These are phyloP conservation scores for Scrobipalpa atriplicella DNA, from an alignment of 2,888 invertebrate species.

Conservation along the genomic window DNA sequence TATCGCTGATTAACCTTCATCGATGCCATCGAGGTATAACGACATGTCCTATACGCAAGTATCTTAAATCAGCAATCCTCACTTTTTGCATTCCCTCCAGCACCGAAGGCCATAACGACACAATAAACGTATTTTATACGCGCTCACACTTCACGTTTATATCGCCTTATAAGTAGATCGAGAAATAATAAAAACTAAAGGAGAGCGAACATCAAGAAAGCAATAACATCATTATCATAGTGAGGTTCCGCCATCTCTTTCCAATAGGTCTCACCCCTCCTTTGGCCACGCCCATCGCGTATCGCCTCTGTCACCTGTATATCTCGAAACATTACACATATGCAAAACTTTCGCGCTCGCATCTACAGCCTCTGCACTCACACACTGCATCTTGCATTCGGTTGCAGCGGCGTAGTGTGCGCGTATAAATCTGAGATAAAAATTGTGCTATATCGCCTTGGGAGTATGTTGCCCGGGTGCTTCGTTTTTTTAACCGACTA, in stretches of 20 bases:
- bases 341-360: slow-evolving; percentile 80
- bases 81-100: slow-evolving; percentile 73
- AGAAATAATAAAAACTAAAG: slow-evolving; percentile 81
- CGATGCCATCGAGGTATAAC: slow-evolving; percentile 53
- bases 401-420: slow-evolving; percentile 49
- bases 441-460: slow-evolving; percentile 74
- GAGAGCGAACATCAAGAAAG: slow-evolving; percentile 80
- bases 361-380: slow-evolving; percentile 56
- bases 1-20: slow-evolving; percentile 65
- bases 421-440: slow-evolving; percentile 81
- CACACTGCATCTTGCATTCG: slow-evolving; percentile 41
- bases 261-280: slow-evolving; percentile 79
- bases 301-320: slow-evolving; percentile 81
- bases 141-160: slow-evolving; percentile 80
- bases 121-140: slow-evolving; percentile 80
- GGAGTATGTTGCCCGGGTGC: slow-evolving; percentile 48
- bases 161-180: slow-evolving; percentile 82
- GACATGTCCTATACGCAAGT: slow-evolving; percentile 55
- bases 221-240: slow-evolving; percentile 83
- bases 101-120: slow-evolving; percentile 66
- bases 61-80: slow-evolving; percentile 74
- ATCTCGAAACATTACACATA: slow-evolving; percentile 83
- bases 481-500: slow-evolving; percentile 4
- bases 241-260: slow-evolving; percentile 78
- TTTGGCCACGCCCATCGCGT: slow-evolving; percentile 77